A percentile compares a stretch with the other conserved stretches of the same genome.
Evolutionary conservation across 2,797 vertebrate species (phyloP).

Genomic region (Nyctibius grandis): DNA sequence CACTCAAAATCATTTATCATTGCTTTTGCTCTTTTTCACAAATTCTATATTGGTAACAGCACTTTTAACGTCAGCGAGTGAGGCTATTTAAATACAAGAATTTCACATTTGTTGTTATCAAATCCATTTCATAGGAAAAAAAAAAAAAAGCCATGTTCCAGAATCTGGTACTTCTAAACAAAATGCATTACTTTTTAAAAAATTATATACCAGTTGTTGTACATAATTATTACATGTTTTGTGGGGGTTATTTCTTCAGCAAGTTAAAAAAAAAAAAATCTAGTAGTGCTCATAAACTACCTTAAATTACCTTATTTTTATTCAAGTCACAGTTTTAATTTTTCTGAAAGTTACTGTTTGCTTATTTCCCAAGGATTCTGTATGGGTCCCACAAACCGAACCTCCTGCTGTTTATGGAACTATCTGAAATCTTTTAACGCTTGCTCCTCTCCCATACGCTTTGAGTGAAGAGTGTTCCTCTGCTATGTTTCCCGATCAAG

Average conservation of each 20-base stretch:
- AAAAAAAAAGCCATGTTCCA: neutral
- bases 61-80: neutral
- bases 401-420: fast-evolving
- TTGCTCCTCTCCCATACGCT: neutral
- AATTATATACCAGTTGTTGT: neutral
- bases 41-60: neutral
- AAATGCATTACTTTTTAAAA: neutral
- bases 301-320: too few species aligned
- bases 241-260: neutral
- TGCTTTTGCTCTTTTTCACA: neutral
- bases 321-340: neutral
- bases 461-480: fast-evolving
- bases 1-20: neutral
- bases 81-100: neutral
- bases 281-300: neutral
- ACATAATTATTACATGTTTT: neutral
- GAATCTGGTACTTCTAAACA: neutral
- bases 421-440: neutral
- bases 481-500: fast-evolving
- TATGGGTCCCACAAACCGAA: fast-evolving
- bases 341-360: neutral
- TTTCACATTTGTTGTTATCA: neutral
- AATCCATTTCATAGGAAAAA: neutral
- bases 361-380: neutral
- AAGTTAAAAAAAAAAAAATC: neutral